Percentiles rank a stretch among this genome's conserved stretches.
phyloP scores from a whole-genome alignment of 2,888 invertebrate genomes.

The Noctua comes region DNA sequence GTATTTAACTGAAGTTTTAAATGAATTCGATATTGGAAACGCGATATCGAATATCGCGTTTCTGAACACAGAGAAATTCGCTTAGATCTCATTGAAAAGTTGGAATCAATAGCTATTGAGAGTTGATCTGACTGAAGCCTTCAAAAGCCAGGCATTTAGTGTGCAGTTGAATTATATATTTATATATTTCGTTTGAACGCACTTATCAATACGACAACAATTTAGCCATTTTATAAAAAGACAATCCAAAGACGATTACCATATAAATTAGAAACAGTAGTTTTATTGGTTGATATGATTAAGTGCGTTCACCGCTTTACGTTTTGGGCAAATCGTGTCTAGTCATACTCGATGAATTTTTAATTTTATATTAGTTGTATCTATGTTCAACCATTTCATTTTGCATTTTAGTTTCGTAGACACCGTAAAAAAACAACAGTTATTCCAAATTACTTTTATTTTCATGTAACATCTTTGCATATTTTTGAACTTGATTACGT shows the following conservation, averaged over 20 bases:
- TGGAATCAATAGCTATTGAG: slow-evolving; percentile 4
- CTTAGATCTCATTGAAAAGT: background rate
- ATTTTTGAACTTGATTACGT: slow-evolving; percentile 50
- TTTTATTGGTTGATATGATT: slow-evolving; percentile 16
- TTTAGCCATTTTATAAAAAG: slow-evolving; percentile 18
- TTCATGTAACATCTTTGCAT: slow-evolving; percentile 53
- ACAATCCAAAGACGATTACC: slow-evolving; percentile 34
- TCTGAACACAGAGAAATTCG: background rate
- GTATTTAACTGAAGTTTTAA: background rate
- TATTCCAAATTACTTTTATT: slow-evolving; percentile 57
- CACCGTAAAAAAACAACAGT: slow-evolving; percentile 27
- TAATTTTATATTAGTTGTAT: slow-evolving; percentile 52
- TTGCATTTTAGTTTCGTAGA: slow-evolving; percentile 53
- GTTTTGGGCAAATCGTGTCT: slow-evolving; percentile 54
- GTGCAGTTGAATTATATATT: slow-evolving; percentile 36
- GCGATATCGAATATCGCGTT: background rate
- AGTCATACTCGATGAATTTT: slow-evolving; percentile 53
- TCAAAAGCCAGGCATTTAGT: slow-evolving; percentile 32
- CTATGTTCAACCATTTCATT: slow-evolving; percentile 51
- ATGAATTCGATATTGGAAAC: background rate
- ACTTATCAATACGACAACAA: slow-evolving; percentile 25
- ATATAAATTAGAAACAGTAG: background rate
- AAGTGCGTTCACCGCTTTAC: slow-evolving; percentile 46
- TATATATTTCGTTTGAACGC: slow-evolving; percentile 24
- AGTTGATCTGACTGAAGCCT: background rate